Evolutionary conservation across 92 coral and sea anemone genomes (phyloP).

Genomic region (Epizoanthus rinbou): DNA sequence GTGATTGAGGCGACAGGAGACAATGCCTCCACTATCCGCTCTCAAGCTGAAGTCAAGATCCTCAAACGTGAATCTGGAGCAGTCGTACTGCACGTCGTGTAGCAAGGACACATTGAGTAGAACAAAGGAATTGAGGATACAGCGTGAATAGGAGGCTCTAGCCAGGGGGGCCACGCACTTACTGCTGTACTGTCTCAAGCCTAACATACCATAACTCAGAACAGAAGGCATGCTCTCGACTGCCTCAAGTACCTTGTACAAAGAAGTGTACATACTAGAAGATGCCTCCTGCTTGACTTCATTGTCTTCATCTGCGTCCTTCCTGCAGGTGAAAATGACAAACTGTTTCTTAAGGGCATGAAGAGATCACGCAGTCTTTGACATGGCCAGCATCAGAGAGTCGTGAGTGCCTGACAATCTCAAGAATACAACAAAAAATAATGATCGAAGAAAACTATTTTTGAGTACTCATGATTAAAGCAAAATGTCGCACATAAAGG

Average conservation of each 20-base stretch:
- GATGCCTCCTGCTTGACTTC: conserved; percentile 39
- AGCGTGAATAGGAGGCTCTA: conserved; percentile 79
- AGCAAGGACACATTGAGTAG: conserved; percentile 73
- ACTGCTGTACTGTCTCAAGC: conserved; percentile 84
- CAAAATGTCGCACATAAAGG: no score
- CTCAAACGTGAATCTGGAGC: conserved; percentile 78
- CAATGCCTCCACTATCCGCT: conserved; percentile 62
- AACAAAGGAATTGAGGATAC: conserved; percentile 72
- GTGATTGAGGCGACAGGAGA: conserved; percentile 80
- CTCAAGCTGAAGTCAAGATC: conserved; percentile 81
- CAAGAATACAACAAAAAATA: no score
- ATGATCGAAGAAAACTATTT: no score
- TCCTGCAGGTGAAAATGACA: conserved; percentile 19
- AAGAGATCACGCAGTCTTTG: no score
- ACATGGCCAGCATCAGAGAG: no score
- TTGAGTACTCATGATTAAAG: no score
- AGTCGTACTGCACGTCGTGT: conserved; percentile 72
- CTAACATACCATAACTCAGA: conserved; percentile 72
- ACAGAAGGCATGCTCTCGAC: conserved; percentile 81
- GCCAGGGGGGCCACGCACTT: conserved; percentile 58
- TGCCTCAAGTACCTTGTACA: conserved; percentile 66
- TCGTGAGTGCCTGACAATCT: no score
- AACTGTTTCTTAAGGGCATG: no score
- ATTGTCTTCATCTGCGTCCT: conserved; percentile 14
- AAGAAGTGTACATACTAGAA: conserved; percentile 63